Evolutionary conservation across 2,113 vertebrate species (phyloP), one percentile per base, ranked within the genome.

Genomic region (Burhinus bistriatus): DNA sequence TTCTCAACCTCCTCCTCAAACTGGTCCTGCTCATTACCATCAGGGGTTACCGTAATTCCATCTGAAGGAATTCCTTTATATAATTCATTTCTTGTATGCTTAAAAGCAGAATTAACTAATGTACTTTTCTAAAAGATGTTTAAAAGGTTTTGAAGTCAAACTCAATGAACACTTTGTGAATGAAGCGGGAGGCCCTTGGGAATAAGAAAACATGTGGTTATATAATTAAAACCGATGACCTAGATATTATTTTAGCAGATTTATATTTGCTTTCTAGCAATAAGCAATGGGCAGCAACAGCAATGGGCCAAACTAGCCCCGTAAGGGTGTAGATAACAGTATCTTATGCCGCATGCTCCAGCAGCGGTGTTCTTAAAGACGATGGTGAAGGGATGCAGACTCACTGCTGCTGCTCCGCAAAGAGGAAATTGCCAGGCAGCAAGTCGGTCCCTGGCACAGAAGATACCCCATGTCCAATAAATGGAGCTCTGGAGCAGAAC

Each of bases 401-500:
- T 34, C 23, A 0, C 22, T 34, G 66, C 40, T 5, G n/a, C 51
- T 49, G 65, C 40, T 34, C 59, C 68, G 36, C 54, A n/a, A 29
- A 51, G 66, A 52, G 21, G 22, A 14, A 19, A 18, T 5, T 3
- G 9, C 9, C 13, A 11, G 65, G 23, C 9, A 94, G 40, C 6
- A 7, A 18, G 19, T 0, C 1, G 1, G 29, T 29, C 34, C 36
- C 61, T 47, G 55, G 36, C 42, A 36, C 64, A 55, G 49, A 72
- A 42, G 40, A 44, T 38, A 34, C n/a, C 15, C 17, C 20, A 32
- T 0, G 5, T 13, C 54, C 58, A 15, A 32, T 1, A 81, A 68
- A 55, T 2, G 2, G 61, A 85, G 5, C 34, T 55, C 29, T 9
- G 19, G 49, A 69, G 49, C 0, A 2, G 58, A n/a, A 65, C 0